Evolutionary conservation across 2,797 vertebrate genomes (phyloP).

Genomic region (Stomatorhinus walkeri): DNA sequence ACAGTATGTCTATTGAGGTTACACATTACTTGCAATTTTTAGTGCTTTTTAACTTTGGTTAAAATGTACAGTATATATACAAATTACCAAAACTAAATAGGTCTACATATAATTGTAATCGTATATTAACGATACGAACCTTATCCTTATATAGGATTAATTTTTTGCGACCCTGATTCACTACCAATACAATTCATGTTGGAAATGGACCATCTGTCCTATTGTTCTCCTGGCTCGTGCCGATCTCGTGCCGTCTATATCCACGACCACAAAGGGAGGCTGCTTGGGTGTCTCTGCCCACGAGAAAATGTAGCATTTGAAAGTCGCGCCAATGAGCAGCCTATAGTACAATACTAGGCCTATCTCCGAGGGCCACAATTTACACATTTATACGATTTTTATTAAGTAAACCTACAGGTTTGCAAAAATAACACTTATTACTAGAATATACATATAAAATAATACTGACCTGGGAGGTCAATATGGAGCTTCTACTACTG

Average conservation of each 20-base stretch:
- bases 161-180: not conserved
- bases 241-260: conserved; percentile 64
- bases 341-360: not conserved
- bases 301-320: conserved; percentile 9
- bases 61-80: not conserved
- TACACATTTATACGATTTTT: not conserved
- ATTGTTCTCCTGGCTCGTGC: conserved; percentile 67
- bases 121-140: not conserved
- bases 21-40: not conserved
- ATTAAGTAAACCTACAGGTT: not conserved
- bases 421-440: not conserved
- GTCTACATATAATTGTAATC: not conserved
- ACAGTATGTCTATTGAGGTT: not conserved
- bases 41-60: not conserved
- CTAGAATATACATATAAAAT: not conserved
- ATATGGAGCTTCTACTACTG: not conserved
- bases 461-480: too few species aligned
- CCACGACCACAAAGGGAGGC: not conserved
- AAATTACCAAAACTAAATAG: not conserved
- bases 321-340: conserved; percentile 13
- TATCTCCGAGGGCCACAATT: not conserved
- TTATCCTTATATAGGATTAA: not conserved
- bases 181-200: conserved; percentile 41
- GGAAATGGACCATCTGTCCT: conserved; percentile 61
- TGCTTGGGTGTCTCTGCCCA: not conserved